Conservation (phyloP, 2,113 vertebrate genomes). For the Antechinus flavipes region DNA sequence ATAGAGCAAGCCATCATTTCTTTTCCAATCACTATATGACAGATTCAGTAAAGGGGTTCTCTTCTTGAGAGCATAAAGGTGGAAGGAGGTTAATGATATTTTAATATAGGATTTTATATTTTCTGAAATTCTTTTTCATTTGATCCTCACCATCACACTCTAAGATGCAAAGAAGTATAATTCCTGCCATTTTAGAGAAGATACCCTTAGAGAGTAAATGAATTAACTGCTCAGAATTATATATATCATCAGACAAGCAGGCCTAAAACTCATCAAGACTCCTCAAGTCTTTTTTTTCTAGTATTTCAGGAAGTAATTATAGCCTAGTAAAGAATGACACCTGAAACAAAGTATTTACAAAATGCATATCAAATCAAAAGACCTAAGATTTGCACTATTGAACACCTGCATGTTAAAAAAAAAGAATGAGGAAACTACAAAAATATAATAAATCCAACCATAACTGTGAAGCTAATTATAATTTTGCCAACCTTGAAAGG, state of each 20-base stretch:
- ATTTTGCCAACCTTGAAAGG: constrained; percentile 17
- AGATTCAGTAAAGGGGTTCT: background rate
- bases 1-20: background rate
- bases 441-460: background rate
- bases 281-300: background rate
- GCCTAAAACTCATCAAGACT: background rate
- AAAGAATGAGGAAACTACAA: background rate
- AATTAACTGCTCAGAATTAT: background rate
- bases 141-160: background rate
- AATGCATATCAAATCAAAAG: background rate
- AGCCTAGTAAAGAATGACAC: background rate
- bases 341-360: constrained; percentile 39
- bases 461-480: background rate
- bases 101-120: background rate
- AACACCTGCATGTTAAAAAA: background rate
- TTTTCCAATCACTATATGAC: background rate
- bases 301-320: background rate
- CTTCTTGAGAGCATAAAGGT: background rate
- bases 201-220: background rate
- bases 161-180: background rate
- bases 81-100: background rate
- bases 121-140: background rate
- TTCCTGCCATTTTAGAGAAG: background rate
- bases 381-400: background rate
- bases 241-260: background rate